Percentiles rank a stretch among this genome's conserved stretches.
Conservation (phyloP, 2,888 invertebrate species). For the Drosophila picticornis region DNA sequence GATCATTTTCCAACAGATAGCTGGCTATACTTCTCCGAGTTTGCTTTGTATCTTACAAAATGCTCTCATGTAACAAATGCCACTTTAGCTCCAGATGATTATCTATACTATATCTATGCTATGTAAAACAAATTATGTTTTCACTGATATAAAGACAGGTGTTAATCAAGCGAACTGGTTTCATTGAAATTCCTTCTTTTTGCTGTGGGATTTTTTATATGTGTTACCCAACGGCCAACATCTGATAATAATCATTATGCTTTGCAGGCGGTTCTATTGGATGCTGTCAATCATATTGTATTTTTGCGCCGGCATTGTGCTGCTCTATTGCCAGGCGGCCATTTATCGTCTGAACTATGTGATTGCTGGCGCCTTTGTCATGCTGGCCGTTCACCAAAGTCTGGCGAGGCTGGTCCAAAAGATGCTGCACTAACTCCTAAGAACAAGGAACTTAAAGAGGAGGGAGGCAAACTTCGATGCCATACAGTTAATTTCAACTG, state of each 20-base stretch:
- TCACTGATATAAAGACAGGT: neutral
- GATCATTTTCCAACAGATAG: neutral
- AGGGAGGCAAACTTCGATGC: neutral
- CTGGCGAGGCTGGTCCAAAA: slow-evolving; percentile 31
- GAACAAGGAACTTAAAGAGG: too few relatives aligned
- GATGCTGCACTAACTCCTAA: neutral
- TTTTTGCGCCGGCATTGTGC: slow-evolving; percentile 86
- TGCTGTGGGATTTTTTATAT: neutral
- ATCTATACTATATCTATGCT: neutral
- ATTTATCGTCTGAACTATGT: slow-evolving; percentile 88
- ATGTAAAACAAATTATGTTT: neutral
- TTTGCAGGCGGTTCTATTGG: slow-evolving; percentile 63
- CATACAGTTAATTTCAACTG: neutral
- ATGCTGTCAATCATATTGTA: slow-evolving; percentile 85
- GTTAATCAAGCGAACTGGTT: neutral
- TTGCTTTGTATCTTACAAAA: neutral
- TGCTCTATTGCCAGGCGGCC: slow-evolving; percentile 88
- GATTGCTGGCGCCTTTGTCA: slow-evolving; percentile 83
- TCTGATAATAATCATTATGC: neutral
- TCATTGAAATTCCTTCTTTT: neutral
- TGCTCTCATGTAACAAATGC: neutral
- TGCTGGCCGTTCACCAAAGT: slow-evolving; percentile 59
- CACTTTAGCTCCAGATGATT: neutral
- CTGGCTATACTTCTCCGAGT: neutral
- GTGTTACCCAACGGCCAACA: neutral